phyloP scores from a whole-genome alignment of 2,888 invertebrate genomes.

The Sympetrum striolatum region DNA sequence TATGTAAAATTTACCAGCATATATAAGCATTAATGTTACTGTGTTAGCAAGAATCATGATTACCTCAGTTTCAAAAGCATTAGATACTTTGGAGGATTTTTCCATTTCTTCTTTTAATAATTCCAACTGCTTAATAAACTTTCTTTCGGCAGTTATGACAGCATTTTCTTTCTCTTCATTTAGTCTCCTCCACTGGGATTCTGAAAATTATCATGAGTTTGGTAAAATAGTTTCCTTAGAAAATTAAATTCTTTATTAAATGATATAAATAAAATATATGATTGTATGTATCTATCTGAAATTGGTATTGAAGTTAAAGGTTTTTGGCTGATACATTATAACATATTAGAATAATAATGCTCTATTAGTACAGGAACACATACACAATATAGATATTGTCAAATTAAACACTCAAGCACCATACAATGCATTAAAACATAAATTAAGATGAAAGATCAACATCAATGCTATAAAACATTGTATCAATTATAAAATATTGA shows the following conservation, averaged over 20 bases:
- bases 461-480: no score
- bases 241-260: neutral
- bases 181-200: slow-evolving; percentile 71
- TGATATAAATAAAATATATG: neutral
- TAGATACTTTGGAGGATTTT: slow-evolving; percentile 46
- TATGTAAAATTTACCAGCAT: neutral
- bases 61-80: slow-evolving; percentile 46
- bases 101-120: slow-evolving; percentile 60
- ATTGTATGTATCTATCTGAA: no score
- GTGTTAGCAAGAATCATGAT: neutral
- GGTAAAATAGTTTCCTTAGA: neutral
- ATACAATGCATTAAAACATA: no score
- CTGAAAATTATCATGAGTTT: slow-evolving; percentile 55
- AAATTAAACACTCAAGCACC: no score
- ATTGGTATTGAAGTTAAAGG: no score
- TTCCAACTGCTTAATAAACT: slow-evolving; percentile 64
- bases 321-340: no score
- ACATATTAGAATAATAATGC: no score
- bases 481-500: no score
- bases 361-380: no score
- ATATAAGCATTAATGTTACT: neutral
- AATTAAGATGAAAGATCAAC: no score
- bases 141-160: slow-evolving; percentile 66
- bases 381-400: no score
- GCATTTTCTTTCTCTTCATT: slow-evolving; percentile 70